phyloP scores from a whole-genome alignment of 2,888 invertebrate genomes.

The Trachelus troglodyta region DNA sequence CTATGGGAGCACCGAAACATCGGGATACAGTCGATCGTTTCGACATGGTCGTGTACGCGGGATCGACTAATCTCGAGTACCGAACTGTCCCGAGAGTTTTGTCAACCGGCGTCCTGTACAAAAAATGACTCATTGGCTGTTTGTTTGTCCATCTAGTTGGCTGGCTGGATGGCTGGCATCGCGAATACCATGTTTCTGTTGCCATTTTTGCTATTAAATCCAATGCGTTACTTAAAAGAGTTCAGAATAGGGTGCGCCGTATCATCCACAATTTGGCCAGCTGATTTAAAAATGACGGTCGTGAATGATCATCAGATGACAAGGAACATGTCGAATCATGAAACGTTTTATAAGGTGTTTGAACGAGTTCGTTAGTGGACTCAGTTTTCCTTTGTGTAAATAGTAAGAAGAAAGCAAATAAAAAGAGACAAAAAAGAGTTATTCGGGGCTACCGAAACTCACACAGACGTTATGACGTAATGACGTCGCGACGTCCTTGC shows the following conservation, averaged over 20 bases:
- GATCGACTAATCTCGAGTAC: not conserved
- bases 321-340: not conserved
- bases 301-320: not conserved
- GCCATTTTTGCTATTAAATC: not conserved
- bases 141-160: not conserved
- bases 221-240: not conserved
- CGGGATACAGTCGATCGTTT: not conserved
- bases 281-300: not conserved
- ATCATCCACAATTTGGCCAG: not conserved
- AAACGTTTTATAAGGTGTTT: not conserved
- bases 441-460: not conserved
- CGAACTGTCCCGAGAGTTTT: not conserved
- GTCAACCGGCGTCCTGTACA: not conserved
- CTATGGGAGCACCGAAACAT: not conserved
- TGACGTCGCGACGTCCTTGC: not conserved
- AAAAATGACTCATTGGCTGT: not conserved
- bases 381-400: conserved; percentile 2
- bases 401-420: conserved; percentile 5
- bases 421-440: conserved; percentile 9
- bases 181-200: not conserved
- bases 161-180: not conserved
- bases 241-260: not conserved
- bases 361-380: conserved; percentile 9
- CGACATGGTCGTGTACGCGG: not conserved
- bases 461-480: not conserved